Evolutionary conservation across 2,888 invertebrate species (phyloP).

Genomic region (Amaurobius ferox): DNA sequence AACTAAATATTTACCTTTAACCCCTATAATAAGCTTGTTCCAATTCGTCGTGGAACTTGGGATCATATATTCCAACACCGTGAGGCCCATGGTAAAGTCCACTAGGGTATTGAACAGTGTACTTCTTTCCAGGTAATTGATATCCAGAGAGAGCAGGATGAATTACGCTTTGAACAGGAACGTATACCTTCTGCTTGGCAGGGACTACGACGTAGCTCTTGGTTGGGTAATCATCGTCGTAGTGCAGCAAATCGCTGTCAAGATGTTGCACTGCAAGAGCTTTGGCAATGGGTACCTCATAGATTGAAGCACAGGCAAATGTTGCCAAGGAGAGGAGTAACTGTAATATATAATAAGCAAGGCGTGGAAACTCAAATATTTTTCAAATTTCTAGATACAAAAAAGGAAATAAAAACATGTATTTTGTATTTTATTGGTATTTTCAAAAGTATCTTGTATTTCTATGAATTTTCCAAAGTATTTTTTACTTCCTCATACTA

Average conservation of each 20-base stretch:
- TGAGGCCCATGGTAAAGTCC: conserved; percentile 61
- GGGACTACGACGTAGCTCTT: not conserved
- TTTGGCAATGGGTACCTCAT: conserved; percentile 30
- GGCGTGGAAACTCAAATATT: too few relatives aligned
- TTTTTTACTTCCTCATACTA: too few relatives aligned
- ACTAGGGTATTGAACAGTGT: conserved; percentile 42
- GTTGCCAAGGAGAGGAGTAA: conserved; percentile 25
- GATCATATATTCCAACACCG: conserved; percentile 50
- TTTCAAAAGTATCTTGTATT: too few relatives aligned
- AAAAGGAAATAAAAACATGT: too few relatives aligned
- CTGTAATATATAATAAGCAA: too few relatives aligned
- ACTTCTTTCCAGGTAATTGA: conserved; percentile 45
- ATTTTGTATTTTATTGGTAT: too few relatives aligned
- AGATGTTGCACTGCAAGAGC: conserved; percentile 3
- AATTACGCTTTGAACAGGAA: not conserved
- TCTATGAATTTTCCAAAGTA: too few relatives aligned
- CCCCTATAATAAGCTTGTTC: conserved; percentile 60
- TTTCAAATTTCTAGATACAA: too few relatives aligned
- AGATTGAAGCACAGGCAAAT: conserved; percentile 28
- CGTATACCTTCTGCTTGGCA: not conserved
- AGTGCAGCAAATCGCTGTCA: not conserved
- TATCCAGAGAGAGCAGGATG: conserved; percentile 38
- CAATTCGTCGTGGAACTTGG: conserved; percentile 48
- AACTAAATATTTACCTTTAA: conserved; percentile 26
- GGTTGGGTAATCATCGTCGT: conserved; percentile 5